Percentiles rank a stretch among this genome's conserved stretches.
These are phyloP conservation scores for Allolobophora icterica DNA, from an alignment of 2,888 invertebrate species.

Conservation along the genomic window DNA sequence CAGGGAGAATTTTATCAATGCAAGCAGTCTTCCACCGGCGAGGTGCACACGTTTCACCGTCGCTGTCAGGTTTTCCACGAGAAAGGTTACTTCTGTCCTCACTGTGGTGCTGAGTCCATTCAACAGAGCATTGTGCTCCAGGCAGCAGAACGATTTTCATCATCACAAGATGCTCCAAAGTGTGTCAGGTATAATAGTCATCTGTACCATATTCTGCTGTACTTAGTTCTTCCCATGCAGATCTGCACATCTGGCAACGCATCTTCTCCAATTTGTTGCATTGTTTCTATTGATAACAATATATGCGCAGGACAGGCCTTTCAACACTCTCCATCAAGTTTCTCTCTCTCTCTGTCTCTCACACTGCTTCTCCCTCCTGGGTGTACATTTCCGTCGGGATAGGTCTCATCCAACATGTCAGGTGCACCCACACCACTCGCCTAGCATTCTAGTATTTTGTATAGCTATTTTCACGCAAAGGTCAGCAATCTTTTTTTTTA, in stretches of 20 bases:
- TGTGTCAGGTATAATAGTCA: background rate
- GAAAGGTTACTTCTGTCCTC: conserved; percentile 73
- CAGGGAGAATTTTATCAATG: conserved; percentile 86
- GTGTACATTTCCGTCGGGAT: too few species aligned
- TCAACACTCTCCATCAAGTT: too few species aligned
- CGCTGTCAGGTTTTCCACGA: conserved; percentile 73
- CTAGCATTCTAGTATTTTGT: too few species aligned
- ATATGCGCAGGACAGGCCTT: too few species aligned
- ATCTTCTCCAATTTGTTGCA: too few species aligned
- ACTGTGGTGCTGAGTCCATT: conserved; percentile 74
- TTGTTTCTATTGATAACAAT: too few species aligned
- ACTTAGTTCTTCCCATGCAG: too few species aligned
- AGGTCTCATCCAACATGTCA: too few species aligned
- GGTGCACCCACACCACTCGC: too few species aligned
- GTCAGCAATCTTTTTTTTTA: background rate
- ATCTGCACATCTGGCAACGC: too few species aligned
- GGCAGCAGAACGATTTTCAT: conserved; percentile 71
- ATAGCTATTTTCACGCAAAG: conserved; percentile 55
- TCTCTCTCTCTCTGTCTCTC: too few species aligned
- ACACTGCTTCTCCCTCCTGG: too few species aligned
- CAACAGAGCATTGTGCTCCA: conserved; percentile 71
- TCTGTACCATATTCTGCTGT: background rate
- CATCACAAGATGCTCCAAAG: conserved; percentile 66
- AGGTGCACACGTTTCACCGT: conserved; percentile 79
- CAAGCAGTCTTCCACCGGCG: conserved; percentile 62